phyloP scores from a whole-genome alignment of 2,888 invertebrate genomes.

The Zaprionus bogoriensis region DNA sequence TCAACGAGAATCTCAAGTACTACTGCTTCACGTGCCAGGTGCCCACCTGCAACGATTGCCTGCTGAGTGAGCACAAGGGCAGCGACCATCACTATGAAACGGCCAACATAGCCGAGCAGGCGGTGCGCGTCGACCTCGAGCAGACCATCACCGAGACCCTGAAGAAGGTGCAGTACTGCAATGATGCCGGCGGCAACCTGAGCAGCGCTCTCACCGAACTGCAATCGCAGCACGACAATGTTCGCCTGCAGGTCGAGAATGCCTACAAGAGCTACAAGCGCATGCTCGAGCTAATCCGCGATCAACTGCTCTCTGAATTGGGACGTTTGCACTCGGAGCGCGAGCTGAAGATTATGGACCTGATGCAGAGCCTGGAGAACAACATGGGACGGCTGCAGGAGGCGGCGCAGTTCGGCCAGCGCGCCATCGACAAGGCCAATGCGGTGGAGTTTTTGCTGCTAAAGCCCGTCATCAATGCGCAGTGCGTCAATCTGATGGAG shows the following conservation, averaged over 20 bases:
- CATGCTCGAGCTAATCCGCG: conserved; percentile 90
- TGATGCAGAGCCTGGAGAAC: conserved; percentile 91
- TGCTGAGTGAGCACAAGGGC: conserved; percentile 91
- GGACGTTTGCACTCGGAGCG: conserved; percentile 91
- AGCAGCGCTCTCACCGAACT: conserved; percentile 92
- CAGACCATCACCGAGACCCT: conserved; percentile 89
- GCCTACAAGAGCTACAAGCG: conserved; percentile 91
- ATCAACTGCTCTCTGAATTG: conserved; percentile 89
- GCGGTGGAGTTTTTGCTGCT: conserved; percentile 92
- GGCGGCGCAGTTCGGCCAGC: conserved; percentile 92
- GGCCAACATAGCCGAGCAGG: conserved; percentile 90
- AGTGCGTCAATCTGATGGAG: conserved; percentile 90
- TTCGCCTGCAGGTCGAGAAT: conserved; percentile 91
- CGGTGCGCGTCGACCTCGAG: conserved; percentile 90
- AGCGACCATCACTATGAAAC: conserved; percentile 93
- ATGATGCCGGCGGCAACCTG: conserved; percentile 89
- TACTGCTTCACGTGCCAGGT: conserved; percentile 94
- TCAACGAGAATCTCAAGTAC: conserved; percentile 92
- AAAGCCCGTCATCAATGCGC: conserved; percentile 90
- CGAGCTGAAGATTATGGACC: conserved; percentile 95
- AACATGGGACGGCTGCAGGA: conserved; percentile 93
- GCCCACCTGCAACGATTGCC: conserved; percentile 94
- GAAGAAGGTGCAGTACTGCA: conserved; percentile 88
- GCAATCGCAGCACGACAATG: conserved; percentile 93
- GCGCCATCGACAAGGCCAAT: conserved; percentile 92